These are phyloP conservation scores for Otis tarda DNA, from an alignment of 2,113 vertebrate species.

Conservation along the genomic window DNA sequence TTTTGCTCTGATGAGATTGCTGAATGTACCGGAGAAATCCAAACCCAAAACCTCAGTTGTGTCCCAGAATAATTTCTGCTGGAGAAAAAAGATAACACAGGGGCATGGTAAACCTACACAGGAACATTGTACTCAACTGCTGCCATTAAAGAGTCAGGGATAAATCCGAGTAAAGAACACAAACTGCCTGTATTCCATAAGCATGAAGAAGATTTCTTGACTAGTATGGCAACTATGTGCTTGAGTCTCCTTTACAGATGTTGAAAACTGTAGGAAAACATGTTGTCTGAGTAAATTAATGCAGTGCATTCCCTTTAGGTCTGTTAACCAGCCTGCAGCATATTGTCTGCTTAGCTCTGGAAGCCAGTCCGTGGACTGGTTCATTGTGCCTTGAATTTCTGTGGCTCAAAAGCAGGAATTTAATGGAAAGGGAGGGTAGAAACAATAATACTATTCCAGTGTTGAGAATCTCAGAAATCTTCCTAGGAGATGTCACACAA, in stretches of 20 bases:
- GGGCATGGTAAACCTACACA: not conserved
- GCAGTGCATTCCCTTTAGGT: not conserved
- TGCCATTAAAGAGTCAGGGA: not conserved
- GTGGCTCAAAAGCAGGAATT: not conserved
- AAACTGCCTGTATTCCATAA: not conserved
- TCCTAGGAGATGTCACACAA: not conserved
- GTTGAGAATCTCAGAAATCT: not conserved
- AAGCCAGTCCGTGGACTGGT: not conserved
- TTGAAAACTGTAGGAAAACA: not conserved
- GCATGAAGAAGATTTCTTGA: not conserved
- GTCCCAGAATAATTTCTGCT: not conserved
- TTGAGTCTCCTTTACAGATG: not conserved
- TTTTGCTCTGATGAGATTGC: not conserved
- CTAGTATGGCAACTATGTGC: not conserved
- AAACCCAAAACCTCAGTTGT: not conserved
- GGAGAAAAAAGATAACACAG: not conserved
- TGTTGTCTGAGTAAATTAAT: not conserved
- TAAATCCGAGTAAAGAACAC: not conserved
- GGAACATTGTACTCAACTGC: not conserved
- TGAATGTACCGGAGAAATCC: not conserved
- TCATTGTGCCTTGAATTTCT: not conserved
- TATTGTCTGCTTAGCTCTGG: not conserved
- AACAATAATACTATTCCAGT: not conserved
- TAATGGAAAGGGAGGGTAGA: not conserved
- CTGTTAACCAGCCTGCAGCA: not conserved